phyloP scores from a whole-genome alignment of 2,113 vertebrate genomes.

The Oxyruncus cristatus region DNA sequence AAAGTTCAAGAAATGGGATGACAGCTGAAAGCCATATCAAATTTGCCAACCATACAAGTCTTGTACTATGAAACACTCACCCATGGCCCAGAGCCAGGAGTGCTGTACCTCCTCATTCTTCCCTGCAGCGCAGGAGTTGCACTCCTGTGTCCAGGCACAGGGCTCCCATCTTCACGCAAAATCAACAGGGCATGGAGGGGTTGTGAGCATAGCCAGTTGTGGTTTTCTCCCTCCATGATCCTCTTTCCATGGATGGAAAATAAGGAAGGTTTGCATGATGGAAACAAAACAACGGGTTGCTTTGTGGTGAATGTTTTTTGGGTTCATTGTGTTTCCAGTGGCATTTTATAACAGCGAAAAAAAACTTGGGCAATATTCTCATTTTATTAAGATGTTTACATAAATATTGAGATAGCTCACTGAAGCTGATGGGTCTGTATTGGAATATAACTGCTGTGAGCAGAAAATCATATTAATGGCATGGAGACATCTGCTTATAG shows the following conservation, averaged over 20 bases:
- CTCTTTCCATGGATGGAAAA: not conserved
- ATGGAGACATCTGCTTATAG: not conserved
- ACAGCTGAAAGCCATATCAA: not conserved
- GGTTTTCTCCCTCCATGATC: not conserved
- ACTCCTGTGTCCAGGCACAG: not conserved
- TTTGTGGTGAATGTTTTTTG: rapidly evolving
- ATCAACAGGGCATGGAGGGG: rapidly evolving
- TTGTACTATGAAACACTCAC: not conserved
- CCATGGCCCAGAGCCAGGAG: not conserved
- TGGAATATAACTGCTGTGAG: not conserved
- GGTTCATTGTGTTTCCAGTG: not conserved
- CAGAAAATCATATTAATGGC: not conserved
- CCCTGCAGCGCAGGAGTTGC: not conserved
- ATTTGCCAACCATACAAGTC: not conserved
- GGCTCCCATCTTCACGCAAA: not conserved
- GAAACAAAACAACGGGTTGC: not conserved
- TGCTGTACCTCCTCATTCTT: not conserved
- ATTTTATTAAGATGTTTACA: not conserved
- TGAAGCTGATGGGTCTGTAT: not conserved
- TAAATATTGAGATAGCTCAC: not conserved
- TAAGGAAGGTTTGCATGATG: not conserved
- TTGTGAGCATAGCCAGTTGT: not conserved
- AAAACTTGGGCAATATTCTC: not conserved
- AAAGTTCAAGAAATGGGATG: not conserved
- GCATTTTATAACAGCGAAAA: not conserved